Evolutionary conservation across 2,113 vertebrate species (phyloP).

Genomic region (Notechis scutatus): DNA sequence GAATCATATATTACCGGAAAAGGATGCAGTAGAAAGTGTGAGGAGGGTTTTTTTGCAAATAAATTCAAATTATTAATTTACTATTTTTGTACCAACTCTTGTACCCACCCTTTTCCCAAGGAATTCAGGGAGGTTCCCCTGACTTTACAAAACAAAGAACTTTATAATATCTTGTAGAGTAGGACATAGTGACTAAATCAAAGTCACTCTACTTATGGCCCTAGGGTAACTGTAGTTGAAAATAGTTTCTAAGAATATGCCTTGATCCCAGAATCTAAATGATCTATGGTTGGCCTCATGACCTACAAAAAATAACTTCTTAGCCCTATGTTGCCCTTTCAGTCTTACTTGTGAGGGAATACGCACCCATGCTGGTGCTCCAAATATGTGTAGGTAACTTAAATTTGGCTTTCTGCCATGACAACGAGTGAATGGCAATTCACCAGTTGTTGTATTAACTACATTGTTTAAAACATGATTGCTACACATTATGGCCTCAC

Average conservation of each 20-base stretch:
- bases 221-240: neutral
- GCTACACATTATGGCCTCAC: too few species aligned
- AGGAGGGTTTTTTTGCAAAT: neutral
- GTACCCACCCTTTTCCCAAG: neutral
- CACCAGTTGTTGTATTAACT: too few species aligned
- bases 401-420: too few species aligned
- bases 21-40: neutral
- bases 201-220: neutral
- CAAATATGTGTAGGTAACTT: too few species aligned
- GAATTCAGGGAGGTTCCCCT: neutral
- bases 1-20: neutral
- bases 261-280: too few species aligned
- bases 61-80: neutral
- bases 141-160: neutral
- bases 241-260: neutral
- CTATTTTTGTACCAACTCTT: neutral
- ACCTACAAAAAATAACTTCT: too few species aligned
- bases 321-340: too few species aligned
- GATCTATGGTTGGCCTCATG: too few species aligned
- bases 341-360: too few species aligned
- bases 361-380: too few species aligned
- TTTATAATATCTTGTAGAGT: neutral
- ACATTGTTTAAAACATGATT: too few species aligned
- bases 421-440: too few species aligned
- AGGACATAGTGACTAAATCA: neutral